Evolutionary conservation across 2,797 vertebrate species (phyloP), one percentile per base, ranked within the genome.

Genomic region (Brachymystax lenok): DNA sequence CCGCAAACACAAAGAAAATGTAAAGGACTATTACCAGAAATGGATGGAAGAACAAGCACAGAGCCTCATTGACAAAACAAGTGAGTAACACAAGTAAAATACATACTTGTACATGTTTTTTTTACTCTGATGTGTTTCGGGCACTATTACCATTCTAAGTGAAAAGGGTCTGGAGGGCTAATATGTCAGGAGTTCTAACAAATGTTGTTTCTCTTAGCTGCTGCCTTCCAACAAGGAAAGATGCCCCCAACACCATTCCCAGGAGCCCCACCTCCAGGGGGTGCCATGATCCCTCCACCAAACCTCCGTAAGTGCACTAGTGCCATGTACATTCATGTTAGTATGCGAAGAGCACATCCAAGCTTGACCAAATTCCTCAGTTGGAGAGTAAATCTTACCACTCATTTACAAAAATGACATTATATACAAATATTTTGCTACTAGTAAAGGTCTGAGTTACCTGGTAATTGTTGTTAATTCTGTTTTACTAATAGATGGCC

Each of bases 21-120:
- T 99, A 76, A 99, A 99, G 79, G 98, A 99, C 69, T 99, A 99
- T 83, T 99, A 99, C 79, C 98, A 99, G 88, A 99, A 99, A 91
- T 99, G 98, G 98, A 99, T 99, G 98, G 98, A 99, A 86, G 98
- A 99, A 76, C 98, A 99, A 88, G 98, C 98, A 0, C 98, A 99
- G 92, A 99, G 96, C 90, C 95, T 99, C 78, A 99, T 99, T 80
- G 98, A 99, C 77, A 99, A 99, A 94, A 99, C 98, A 77, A 99
- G 97, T 99, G 91, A 91, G 96, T 79, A 7, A 33, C 16, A 68
- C 14, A 30, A 30, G 16, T 17, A 33, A 13, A 64, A 28, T 12
- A 64, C 17, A 4, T 64, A 19, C 16, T 17, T 30, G 8, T 5
- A 68, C 28, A 4, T 12, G 64, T 67, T 12, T 59, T 59, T 59